A percentile compares a stretch with the other conserved stretches of the same genome.
phyloP scores from a whole-genome alignment of 2,888 invertebrate genomes.

The Unio delphinus region DNA sequence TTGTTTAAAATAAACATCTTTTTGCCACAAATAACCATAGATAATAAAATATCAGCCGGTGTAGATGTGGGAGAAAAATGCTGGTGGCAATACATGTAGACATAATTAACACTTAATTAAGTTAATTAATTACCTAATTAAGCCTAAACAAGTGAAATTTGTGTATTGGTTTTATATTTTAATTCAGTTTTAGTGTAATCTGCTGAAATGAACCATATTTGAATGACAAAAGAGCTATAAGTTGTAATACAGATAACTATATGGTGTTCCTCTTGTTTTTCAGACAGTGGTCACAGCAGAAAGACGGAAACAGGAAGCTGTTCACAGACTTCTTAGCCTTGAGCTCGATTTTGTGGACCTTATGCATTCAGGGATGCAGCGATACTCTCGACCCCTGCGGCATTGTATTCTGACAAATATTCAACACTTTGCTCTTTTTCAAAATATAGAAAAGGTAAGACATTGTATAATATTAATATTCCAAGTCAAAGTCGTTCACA shows the following conservation, averaged over 20 bases:
- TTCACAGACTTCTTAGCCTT: constrained; percentile 56
- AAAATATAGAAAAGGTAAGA: constrained; percentile 67
- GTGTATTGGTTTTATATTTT: too few species aligned
- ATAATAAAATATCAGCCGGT: too few species aligned
- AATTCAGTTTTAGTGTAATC: too few species aligned
- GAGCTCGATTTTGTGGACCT: constrained; percentile 64
- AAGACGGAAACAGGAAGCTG: constrained; percentile 53
- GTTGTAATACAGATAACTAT: neutral
- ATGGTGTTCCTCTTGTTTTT: constrained; percentile 10
- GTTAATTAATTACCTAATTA: too few species aligned
- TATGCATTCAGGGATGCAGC: constrained; percentile 67
- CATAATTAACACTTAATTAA: too few species aligned
- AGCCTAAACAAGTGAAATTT: too few species aligned
- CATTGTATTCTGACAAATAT: constrained; percentile 61
- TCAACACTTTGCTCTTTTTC: constrained; percentile 67
- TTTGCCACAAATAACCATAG: too few species aligned
- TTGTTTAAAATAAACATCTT: too few species aligned
- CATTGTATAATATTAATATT: constrained; percentile 3
- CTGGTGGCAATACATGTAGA: too few species aligned
- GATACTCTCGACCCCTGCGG: constrained; percentile 64
- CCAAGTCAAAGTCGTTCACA: too few species aligned
- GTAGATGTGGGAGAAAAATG: too few species aligned
- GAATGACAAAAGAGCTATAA: neutral
- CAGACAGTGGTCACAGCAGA: constrained; percentile 45
- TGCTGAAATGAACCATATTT: too few species aligned